phyloP scores from a whole-genome alignment of 2,797 vertebrate genomes.

The Perodicticus potto region DNA sequence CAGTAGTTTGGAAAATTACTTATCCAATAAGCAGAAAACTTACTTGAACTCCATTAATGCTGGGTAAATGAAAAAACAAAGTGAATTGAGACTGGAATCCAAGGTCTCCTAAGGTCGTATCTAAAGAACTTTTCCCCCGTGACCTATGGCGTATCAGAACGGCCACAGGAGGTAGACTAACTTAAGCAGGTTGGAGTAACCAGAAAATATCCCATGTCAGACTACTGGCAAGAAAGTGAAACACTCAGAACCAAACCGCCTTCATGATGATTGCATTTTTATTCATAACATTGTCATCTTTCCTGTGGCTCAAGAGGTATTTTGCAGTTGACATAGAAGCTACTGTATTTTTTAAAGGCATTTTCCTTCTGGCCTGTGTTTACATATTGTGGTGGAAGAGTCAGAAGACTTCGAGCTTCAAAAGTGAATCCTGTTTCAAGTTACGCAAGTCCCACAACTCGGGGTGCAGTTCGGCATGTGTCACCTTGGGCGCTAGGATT shows the following conservation, averaged over 20 bases:
- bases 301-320: not conserved
- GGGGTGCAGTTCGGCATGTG: not conserved
- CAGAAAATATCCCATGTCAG: not conserved
- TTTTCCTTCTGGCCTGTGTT: slow-evolving; percentile 28
- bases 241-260: not conserved
- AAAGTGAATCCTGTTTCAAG: slow-evolving; percentile 34
- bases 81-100: not conserved
- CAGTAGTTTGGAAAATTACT: slow-evolving; percentile 55
- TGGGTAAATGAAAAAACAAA: not conserved
- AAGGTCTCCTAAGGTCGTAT: not conserved
- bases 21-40: slow-evolving; percentile 59
- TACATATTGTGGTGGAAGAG: slow-evolving; percentile 37
- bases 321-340: slow-evolving; percentile 42
- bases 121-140: not conserved
- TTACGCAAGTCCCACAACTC: not conserved
- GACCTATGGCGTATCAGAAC: not conserved
- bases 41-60: slow-evolving; percentile 4
- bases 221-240: not conserved
- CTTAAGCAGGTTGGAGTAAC: not conserved
- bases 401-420: slow-evolving; percentile 53
- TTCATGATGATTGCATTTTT: not conserved
- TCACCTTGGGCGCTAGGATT: not conserved
- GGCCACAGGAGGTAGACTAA: not conserved
- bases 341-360: slow-evolving; percentile 38
- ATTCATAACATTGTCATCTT: not conserved